These are phyloP conservation scores for Amphilophus citrinellus DNA, from an alignment of 2,113 vertebrate species.

Conservation along the genomic window DNA sequence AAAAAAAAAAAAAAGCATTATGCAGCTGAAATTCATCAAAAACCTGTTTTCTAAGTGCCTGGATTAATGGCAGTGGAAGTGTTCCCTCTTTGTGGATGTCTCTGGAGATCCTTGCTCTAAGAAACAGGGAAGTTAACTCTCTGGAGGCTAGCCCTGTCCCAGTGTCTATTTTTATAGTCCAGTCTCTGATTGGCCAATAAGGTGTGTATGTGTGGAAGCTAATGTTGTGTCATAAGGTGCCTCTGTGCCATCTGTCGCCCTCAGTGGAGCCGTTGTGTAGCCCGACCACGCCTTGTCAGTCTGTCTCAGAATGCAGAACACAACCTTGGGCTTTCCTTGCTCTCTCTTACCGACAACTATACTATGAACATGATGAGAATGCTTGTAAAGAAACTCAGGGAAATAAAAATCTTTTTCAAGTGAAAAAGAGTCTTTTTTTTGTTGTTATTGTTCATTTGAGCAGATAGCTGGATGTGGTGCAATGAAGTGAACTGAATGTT, in stretches of 20 bases:
- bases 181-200: slow-evolving; percentile 72
- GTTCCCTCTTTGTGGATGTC: slow-evolving; percentile 32
- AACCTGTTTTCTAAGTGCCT: slow-evolving; percentile 30
- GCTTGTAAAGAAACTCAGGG: slow-evolving; percentile 10
- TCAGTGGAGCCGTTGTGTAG: slow-evolving; percentile 62
- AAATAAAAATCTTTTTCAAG: neutral
- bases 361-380: neutral
- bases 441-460: neutral
- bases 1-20: slow-evolving; percentile 20
- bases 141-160: slow-evolving; percentile 63
- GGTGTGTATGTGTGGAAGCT: slow-evolving; percentile 68
- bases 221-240: slow-evolving; percentile 76
- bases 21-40: slow-evolving; percentile 21
- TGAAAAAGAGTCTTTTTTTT: neutral
- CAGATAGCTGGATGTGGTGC: neutral
- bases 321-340: slow-evolving; percentile 70
- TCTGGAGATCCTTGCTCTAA: slow-evolving; percentile 57
- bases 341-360: slow-evolving; percentile 44
- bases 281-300: slow-evolving; percentile 63
- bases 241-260: slow-evolving; percentile 81
- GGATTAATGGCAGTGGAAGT: slow-evolving; percentile 36
- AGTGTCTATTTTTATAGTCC: slow-evolving; percentile 75
- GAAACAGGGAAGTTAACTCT: slow-evolving; percentile 65
- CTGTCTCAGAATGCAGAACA: slow-evolving; percentile 63
- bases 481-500: neutral